Evolutionary conservation across 2,797 vertebrate genomes (phyloP).

Genomic region (Hozukius guyotensis): DNA sequence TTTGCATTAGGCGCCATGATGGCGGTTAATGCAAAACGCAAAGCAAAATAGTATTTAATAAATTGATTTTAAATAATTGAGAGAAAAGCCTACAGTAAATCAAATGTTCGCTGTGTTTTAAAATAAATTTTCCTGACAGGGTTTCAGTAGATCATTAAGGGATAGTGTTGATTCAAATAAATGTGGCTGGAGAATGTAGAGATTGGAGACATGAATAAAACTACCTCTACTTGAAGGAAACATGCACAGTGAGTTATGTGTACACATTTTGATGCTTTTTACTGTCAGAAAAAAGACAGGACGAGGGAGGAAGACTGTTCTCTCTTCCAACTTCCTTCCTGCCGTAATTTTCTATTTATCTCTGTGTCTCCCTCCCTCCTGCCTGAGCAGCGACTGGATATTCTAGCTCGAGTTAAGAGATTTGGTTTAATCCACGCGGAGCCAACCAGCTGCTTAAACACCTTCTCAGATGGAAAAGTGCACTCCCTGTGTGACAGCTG

Average conservation of each 20-base stretch:
- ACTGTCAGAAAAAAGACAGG: neutral
- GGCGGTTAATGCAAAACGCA: no score
- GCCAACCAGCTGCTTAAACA: constrained; percentile 48
- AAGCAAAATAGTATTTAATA: no score
- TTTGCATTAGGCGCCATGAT: no score
- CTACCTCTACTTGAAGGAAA: neutral
- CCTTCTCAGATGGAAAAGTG: constrained; percentile 42
- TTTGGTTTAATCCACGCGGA: constrained; percentile 48
- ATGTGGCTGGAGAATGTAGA: neutral
- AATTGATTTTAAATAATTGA: neutral
- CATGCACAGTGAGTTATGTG: neutral
- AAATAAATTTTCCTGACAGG: neutral
- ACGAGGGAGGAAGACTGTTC: neutral
- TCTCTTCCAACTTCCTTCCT: neutral
- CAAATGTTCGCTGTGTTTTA: neutral
- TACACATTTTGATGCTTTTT: neutral
- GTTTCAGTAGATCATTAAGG: neutral
- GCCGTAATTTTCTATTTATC: neutral
- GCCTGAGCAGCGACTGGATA: constrained; percentile 17
- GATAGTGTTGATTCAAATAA: neutral
- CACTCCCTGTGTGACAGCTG: constrained; percentile 27
- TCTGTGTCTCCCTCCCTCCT: constrained; percentile 2
- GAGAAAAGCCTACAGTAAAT: neutral
- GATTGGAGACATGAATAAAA: neutral
- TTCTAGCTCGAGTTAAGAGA: constrained; percentile 39